Conservation (phyloP, 2,113 vertebrate genomes). For the Pundamilia nyererei region DNA sequence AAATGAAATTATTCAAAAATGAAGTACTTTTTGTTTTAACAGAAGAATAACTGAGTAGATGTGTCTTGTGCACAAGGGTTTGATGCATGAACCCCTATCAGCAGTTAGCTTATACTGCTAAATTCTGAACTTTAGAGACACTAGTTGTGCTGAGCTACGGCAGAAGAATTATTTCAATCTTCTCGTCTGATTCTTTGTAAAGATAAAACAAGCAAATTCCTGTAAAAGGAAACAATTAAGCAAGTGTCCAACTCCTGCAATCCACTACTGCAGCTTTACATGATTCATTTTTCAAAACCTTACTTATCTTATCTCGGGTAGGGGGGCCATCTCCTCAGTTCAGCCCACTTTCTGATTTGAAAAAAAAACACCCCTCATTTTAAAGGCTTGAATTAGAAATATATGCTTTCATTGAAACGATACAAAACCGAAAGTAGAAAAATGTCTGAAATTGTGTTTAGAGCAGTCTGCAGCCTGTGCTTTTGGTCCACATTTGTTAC, state of each 20-base stretch:
- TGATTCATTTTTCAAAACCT: not conserved
- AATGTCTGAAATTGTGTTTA: not conserved
- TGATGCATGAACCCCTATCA: not conserved
- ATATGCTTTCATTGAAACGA: not conserved
- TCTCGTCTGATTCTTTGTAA: not conserved
- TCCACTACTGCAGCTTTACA: not conserved
- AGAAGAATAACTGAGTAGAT: not conserved
- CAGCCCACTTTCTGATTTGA: not conserved
- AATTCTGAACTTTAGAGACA: not conserved
- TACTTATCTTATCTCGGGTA: not conserved
- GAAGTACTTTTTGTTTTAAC: accelerated
- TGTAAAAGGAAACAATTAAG: not conserved
- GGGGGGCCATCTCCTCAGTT: not conserved
- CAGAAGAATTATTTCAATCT: not conserved
- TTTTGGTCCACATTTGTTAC: not conserved
- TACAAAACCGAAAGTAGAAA: not conserved
- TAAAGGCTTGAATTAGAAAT: not conserved
- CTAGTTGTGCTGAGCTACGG: not conserved
- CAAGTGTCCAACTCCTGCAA: not conserved
- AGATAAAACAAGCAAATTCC: not conserved
- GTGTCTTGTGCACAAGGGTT: too few relatives aligned
- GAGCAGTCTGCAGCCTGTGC: not conserved
- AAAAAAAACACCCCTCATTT: not conserved
- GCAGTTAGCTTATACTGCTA: not conserved
- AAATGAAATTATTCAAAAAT: not conserved